Base-by-base conservation (phyloP, 2,797 vertebrate species). In the Heteromormyrus szaboi region DNA sequence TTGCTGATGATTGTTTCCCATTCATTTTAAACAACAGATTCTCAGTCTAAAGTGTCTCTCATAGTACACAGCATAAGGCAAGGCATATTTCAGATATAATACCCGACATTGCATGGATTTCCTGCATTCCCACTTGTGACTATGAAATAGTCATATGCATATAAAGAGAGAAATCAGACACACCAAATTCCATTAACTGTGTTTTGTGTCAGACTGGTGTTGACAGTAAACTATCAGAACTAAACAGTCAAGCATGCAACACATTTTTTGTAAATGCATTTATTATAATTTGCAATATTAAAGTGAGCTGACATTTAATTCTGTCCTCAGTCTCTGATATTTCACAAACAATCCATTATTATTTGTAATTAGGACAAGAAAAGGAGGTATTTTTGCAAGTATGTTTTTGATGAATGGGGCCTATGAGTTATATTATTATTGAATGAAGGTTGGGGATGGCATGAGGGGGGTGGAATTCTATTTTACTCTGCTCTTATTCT, bases 221-320 rank as follows among this genome's bases (percentile, higher is more conserved):
- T 37, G 33, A 37, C 33, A 37, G 33, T 37, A 37, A 37, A 37
- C 33, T 37, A 37, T 37, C 33, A 37, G 33, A 37, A 37, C 33
- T 72, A 72, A 37, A 72, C 29, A 33, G 65, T 72, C 12, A 72
- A 68, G 62, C 37, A 44, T 79, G 37, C 19, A 44, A 44, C 68
- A 76, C 62, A 14, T 14, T 79, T 79, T 81, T 81, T 79, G 72
- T 79, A 79, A 81, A 81, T 46, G 41, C 76, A 81, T 81, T 81
- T 81, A 81, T 81, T 81, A n/a, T n/a, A 81, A 44, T 72, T 72
- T 72, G 76, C 19, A 81, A n/a, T 46, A 81, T 44, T 22, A 81
- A 19, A 46, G 7, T 81, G 76, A 79, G 14, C 19, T 44, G 33
- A n/a, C 76, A n/a, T 37, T 81, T 6, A 46, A 8, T 81, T 81